Base-by-base conservation (phyloP, 2,113 vertebrate species). In the Meles meles region DNA sequence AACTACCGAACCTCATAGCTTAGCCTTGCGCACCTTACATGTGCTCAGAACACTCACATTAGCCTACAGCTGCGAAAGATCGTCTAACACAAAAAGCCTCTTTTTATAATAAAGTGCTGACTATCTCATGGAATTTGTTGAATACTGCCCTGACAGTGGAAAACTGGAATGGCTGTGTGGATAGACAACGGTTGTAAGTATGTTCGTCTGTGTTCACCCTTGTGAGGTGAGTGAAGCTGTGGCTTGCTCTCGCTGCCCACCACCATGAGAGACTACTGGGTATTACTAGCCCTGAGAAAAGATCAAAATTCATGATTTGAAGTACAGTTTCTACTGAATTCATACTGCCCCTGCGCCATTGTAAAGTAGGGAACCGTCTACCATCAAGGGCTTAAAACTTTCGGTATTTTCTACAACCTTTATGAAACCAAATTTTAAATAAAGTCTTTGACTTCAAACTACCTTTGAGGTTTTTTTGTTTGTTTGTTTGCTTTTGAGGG, bases 271-370 rank as follows among this genome's bases (percentile, higher is more conserved):
- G 72, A 44, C 44, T 44, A 17, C 72, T 29, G 17, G 27, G 3
- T 21, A 2, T 74, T 37, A 5, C 86, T 21, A 59, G 49, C 37
- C 69, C 86, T 1, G 7, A 37, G 27, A 23, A 88, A 42, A 88
- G 69, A 59, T 57, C 20, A 3, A 59, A 59, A 88, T 88, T 42
- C 69, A 44, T 6, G 55, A 10, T 34, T 10, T 74, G 59, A 84
- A 44, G 9, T 34, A 63, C 21, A 18, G 1, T 84, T 44, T 63
- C 86, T 13, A 42, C 15, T 14, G 18, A 59, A 34, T 1, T 18
- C 1, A 0, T 74, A 44, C 59, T 49, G 72, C 37, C 23, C 3
- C 21, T 55, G 11, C 12, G 15, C 27, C 27, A 3, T 2, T 9
- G 27, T 31, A 17, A 59, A 74, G 37, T 25, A 3, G 5, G 44